These are phyloP conservation scores for Megastigmus dorsalis DNA, from an alignment of 2,888 invertebrate genomes.

Conservation along the genomic window DNA sequence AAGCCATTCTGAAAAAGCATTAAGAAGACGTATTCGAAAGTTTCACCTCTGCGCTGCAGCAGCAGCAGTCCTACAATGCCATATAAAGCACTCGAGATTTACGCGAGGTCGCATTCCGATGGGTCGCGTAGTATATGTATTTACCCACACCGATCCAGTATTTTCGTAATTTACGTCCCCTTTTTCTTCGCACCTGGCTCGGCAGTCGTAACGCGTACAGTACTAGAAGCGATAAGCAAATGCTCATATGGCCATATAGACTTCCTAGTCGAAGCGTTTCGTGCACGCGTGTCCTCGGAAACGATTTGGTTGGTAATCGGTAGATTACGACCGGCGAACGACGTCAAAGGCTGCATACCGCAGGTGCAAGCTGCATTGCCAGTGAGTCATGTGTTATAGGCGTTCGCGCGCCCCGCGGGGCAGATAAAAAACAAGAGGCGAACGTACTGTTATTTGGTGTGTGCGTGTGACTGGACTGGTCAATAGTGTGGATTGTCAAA, in stretches of 20 bases:
- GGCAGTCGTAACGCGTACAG: neutral
- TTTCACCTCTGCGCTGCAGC: neutral
- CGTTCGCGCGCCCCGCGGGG: neutral
- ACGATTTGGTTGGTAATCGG: constrained; percentile 41
- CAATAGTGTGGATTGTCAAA: too few relatives aligned
- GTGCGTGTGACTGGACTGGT: too few relatives aligned
- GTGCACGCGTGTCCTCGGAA: constrained; percentile 20
- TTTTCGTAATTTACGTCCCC: constrained; percentile 12
- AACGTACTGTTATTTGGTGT: constrained; percentile 19
- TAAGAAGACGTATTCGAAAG: neutral
- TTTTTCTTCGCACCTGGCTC: constrained; percentile 10
- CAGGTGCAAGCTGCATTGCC: too few relatives aligned
- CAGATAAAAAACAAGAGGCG: constrained; percentile 17
- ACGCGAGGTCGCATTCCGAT: constrained; percentile 19
- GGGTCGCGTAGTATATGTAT: neutral
- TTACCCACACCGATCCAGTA: neutral
- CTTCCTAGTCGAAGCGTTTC: neutral
- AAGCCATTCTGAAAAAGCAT: constrained; percentile 6
- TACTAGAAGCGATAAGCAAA: constrained; percentile 13
- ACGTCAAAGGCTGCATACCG: too few relatives aligned
- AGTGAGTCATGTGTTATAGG: too few relatives aligned
- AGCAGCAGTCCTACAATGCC: neutral
- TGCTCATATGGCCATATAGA: neutral
- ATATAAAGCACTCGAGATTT: constrained; percentile 22
- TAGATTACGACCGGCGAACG: constrained; percentile 11